A percentile compares a stretch with the other conserved stretches of the same genome.
These are phyloP conservation scores for Anguilla rostrata DNA, from an alignment of 2,113 vertebrate genomes.

Conservation along the genomic window DNA sequence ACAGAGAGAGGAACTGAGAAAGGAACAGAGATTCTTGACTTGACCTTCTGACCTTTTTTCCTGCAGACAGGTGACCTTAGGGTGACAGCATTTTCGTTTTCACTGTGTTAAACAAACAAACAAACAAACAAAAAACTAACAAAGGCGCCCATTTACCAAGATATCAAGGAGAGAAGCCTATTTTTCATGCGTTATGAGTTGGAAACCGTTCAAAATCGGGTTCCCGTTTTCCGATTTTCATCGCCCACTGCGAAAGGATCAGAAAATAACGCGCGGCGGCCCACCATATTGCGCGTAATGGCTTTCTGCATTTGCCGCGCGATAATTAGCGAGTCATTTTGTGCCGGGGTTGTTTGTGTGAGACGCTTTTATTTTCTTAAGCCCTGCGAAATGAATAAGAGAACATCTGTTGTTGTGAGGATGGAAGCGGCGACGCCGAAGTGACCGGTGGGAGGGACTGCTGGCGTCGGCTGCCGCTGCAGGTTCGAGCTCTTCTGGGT, in stretches of 20 bases:
- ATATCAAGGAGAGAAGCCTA: neutral
- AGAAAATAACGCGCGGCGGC: neutral
- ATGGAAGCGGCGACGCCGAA: neutral
- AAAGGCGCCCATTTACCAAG: neutral
- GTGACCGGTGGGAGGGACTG: neutral
- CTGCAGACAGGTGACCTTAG: neutral
- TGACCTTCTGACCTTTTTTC: neutral
- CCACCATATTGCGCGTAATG: neutral
- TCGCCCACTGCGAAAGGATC: neutral
- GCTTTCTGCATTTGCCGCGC: neutral
- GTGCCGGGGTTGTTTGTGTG: neutral
- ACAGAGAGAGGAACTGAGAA: neutral
- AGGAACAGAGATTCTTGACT: neutral
- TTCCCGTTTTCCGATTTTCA: neutral
- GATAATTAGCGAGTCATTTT: neutral
- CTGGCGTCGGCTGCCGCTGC: neutral
- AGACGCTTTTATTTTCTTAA: neutral
- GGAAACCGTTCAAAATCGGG: neutral
- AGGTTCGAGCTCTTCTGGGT: neutral
- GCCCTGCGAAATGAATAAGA: neutral
- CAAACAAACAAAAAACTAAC: neutral
- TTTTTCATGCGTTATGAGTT: neutral
- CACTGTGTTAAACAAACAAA: neutral
- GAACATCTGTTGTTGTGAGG: neutral
- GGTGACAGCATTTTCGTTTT: neutral